These are phyloP conservation scores for Chalcosyrphus nemorum DNA, from an alignment of 2,888 invertebrate genomes.

Conservation along the genomic window DNA sequence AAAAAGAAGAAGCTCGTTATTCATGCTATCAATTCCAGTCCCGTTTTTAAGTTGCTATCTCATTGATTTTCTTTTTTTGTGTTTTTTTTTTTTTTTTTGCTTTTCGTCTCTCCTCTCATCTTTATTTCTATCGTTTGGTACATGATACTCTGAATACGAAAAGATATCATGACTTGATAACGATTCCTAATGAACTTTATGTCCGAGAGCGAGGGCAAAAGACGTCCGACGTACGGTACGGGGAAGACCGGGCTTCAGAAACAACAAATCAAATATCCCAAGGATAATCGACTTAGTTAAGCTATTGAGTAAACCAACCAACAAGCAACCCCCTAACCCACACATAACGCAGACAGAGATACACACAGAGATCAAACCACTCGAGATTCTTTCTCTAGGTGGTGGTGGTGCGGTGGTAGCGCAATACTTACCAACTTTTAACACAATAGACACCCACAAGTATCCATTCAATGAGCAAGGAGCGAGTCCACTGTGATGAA, in stretches of 20 bases:
- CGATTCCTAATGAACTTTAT: constrained; percentile 71
- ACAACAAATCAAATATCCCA: constrained; percentile 73
- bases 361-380: constrained; percentile 32
- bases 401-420: constrained; percentile 38
- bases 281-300: constrained; percentile 73
- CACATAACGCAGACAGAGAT: not conserved
- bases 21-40: constrained; percentile 52
- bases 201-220: constrained; percentile 39
- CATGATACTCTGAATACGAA: constrained; percentile 64
- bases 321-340: not conserved
- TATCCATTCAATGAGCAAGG: constrained; percentile 54
- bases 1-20: constrained; percentile 17
- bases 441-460: constrained; percentile 71
- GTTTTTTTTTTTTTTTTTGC: not conserved
- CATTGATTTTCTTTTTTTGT: constrained; percentile 53
- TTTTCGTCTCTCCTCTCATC: constrained; percentile 6
- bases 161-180: constrained; percentile 73
- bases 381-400: constrained; percentile 34
- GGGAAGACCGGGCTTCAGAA: constrained; percentile 31
- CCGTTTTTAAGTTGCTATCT: constrained; percentile 53
- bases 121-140: constrained; percentile 50
- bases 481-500: constrained; percentile 30
- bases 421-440: constrained; percentile 58
- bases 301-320: constrained; percentile 67
- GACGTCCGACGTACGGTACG: not conserved